Conservation (phyloP, 2,888 invertebrate genomes). For the Seladonia tumulorum region DNA sequence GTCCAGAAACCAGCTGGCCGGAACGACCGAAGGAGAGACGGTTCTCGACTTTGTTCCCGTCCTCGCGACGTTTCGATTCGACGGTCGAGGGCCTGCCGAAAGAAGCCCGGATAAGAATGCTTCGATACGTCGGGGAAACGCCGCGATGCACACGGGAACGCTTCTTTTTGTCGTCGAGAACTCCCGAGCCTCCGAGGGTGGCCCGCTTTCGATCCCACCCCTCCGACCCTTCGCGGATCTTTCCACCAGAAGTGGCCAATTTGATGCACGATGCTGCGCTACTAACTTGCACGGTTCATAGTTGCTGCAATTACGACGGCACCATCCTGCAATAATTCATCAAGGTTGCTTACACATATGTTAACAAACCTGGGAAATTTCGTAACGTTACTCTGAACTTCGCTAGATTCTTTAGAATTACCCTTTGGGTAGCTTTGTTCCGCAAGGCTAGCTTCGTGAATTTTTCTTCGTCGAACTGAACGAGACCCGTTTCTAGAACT, state of each 20-base stretch:
- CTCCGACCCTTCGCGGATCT: not conserved
- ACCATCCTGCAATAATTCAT: not conserved
- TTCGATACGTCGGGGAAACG: constrained; percentile 33
- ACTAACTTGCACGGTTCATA: not conserved
- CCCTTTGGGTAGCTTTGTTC: no score
- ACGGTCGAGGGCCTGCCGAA: constrained; percentile 29
- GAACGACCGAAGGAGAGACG: constrained; percentile 10
- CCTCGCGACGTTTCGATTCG: constrained; percentile 15
- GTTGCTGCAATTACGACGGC: not conserved
- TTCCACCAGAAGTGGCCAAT: not conserved
- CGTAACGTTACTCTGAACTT: no score
- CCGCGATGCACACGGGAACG: constrained; percentile 12
- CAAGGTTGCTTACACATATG: not conserved
- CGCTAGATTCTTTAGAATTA: no score
- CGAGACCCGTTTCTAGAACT: no score
- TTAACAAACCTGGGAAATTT: not conserved
- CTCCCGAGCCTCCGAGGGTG: not conserved
- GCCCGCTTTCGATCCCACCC: not conserved
- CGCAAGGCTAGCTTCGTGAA: no score
- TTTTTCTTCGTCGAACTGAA: no score
- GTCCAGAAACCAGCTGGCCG: constrained; percentile 26
- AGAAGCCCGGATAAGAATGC: constrained; percentile 58
- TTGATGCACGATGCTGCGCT: not conserved
- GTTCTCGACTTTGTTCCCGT: constrained; percentile 33
- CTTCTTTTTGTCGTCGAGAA: constrained; percentile 12